Conservation (phyloP, 2,888 invertebrate genomes). For the Cabera pusaria region DNA sequence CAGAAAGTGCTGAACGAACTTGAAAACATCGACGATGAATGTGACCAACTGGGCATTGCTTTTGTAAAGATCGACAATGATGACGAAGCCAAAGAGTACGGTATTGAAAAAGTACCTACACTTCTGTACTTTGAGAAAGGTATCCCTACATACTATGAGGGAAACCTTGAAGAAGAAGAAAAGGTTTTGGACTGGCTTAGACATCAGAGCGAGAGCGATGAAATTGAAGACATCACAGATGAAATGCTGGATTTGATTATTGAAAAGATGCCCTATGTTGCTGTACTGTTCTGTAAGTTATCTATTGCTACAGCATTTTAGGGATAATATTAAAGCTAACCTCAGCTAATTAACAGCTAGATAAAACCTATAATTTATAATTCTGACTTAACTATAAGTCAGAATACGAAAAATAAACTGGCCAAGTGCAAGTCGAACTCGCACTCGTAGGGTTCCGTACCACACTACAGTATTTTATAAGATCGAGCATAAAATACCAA, state of each 20-base stretch:
- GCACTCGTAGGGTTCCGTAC: too few relatives aligned
- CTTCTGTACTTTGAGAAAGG: constrained; percentile 92
- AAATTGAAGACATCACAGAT: constrained; percentile 97
- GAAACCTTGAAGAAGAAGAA: constrained; percentile 94
- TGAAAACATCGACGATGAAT: constrained; percentile 97
- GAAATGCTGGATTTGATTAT: constrained; percentile 96
- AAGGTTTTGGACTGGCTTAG: constrained; percentile 94
- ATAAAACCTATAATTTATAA: too few relatives aligned
- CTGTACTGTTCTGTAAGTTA: constrained; percentile 93
- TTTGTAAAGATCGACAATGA: constrained; percentile 96
- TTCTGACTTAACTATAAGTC: too few relatives aligned
- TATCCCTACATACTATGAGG: constrained; percentile 89
- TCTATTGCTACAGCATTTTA: too few relatives aligned
- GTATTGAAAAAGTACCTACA: constrained; percentile 93
- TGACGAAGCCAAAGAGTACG: constrained; percentile 95
- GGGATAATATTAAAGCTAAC: too few relatives aligned
- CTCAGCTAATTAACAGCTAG: too few relatives aligned
- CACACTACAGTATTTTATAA: too few relatives aligned
- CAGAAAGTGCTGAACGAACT: constrained; percentile 93
- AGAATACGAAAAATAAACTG: too few relatives aligned
- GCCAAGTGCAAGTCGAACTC: too few relatives aligned
- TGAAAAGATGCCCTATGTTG: constrained; percentile 93
- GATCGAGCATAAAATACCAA: too few relatives aligned
- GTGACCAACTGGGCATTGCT: constrained; percentile 93
- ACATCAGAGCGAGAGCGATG: constrained; percentile 92